Conservation (phyloP, 2,888 invertebrate species). For the Dynastes grantii region DNA sequence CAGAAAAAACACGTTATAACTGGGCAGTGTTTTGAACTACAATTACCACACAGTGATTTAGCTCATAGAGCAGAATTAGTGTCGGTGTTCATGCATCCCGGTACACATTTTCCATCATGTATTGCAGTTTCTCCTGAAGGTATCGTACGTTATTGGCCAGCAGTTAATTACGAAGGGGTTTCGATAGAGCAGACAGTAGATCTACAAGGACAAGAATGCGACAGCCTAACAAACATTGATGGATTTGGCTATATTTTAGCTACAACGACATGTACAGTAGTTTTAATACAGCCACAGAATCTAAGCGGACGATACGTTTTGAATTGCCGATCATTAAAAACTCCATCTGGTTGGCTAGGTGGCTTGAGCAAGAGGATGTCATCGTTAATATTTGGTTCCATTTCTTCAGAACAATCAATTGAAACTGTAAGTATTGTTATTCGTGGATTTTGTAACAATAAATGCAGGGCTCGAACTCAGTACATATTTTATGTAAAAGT, state of each 20-base stretch:
- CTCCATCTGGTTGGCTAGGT: slow-evolving; percentile 88
- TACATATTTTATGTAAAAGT: too few relatives aligned
- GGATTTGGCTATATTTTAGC: slow-evolving; percentile 87
- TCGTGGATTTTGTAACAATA: too few relatives aligned
- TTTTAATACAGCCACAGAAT: slow-evolving; percentile 79
- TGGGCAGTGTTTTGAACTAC: slow-evolving; percentile 87
- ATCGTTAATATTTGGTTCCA: slow-evolving; percentile 85
- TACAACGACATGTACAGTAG: slow-evolving; percentile 92
- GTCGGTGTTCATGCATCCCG: slow-evolving; percentile 78
- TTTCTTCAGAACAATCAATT: slow-evolving; percentile 75
- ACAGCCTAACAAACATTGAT: slow-evolving; percentile 79
- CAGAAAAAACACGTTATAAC: slow-evolving; percentile 68
- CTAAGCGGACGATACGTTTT: slow-evolving; percentile 80
- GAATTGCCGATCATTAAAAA: slow-evolving; percentile 78
- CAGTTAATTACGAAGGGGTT: slow-evolving; percentile 89
- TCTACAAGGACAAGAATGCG: slow-evolving; percentile 90
- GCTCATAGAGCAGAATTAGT: slow-evolving; percentile 91
- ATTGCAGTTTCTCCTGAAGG: slow-evolving; percentile 96
- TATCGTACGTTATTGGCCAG: slow-evolving; percentile 84
- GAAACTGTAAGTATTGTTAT: slow-evolving; percentile 73
- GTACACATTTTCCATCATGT: slow-evolving; percentile 82
- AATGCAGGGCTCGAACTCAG: too few relatives aligned
- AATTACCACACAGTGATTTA: slow-evolving; percentile 92
- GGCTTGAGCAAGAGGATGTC: slow-evolving; percentile 89
- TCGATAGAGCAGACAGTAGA: slow-evolving; percentile 90